Evolutionary conservation across 1,140 invertebrate species (phyloP).

Genomic region (Thaumetopoea pityocampa): DNA sequence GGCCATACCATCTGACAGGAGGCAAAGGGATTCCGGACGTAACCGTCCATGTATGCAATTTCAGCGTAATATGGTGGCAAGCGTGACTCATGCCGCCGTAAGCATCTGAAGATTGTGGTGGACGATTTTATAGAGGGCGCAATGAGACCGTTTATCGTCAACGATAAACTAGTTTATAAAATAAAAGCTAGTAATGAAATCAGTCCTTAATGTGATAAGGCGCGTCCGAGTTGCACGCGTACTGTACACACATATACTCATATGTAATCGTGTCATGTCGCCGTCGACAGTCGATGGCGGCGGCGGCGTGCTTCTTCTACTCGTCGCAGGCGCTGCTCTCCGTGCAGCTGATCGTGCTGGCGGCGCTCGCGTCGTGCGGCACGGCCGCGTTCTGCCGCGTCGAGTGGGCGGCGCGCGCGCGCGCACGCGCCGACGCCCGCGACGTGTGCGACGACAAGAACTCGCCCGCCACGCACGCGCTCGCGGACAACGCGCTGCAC

Average conservation of each 20-base stretch:
- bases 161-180: too few relatives aligned
- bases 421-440: conserved; percentile 37
- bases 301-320: conserved; percentile 93
- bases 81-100: too few relatives aligned
- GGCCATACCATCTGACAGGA: too few relatives aligned
- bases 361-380: conserved; percentile 84
- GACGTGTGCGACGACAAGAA: conserved; percentile 49
- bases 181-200: too few relatives aligned
- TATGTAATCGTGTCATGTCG: neutral
- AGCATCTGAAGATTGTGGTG: too few relatives aligned
- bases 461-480: conserved; percentile 41
- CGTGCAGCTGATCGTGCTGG: conserved; percentile 87
- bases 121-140: too few relatives aligned
- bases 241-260: neutral
- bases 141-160: too few relatives aligned
- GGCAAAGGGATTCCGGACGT: too few relatives aligned
- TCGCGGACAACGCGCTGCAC: conserved; percentile 55
- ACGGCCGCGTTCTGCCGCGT: conserved; percentile 88
- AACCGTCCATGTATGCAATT: too few relatives aligned
- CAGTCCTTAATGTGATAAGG: too few relatives aligned
- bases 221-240: too few relatives aligned
- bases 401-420: conserved; percentile 78
- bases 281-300: conserved; percentile 86
- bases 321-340: conserved; percentile 85
- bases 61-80: too few relatives aligned